Conservation (phyloP, 2,888 invertebrate genomes). For the Pogonocherus hispidulus region DNA sequence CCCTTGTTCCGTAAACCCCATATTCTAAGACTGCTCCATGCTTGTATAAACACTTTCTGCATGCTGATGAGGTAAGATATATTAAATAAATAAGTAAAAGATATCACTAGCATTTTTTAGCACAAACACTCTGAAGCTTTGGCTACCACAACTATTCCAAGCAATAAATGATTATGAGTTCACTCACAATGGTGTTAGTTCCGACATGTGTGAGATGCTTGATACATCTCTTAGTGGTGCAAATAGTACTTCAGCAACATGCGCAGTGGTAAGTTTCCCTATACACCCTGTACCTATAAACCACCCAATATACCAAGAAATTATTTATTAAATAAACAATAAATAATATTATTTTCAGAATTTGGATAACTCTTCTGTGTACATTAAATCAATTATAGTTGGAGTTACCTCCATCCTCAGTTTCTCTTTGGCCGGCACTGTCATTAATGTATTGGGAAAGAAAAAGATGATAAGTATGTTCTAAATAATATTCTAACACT, state of each 20-base stretch:
- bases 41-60: slow-evolving; percentile 8
- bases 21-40: slow-evolving; percentile 6
- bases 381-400: slow-evolving; percentile 22
- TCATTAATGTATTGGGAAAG: slow-evolving; percentile 15
- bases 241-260: not conserved
- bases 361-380: slow-evolving; percentile 24
- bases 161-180: slow-evolving; percentile 20
- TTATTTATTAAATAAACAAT: too few relatives aligned
- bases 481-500: not conserved
- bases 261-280: slow-evolving; percentile 12
- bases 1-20: slow-evolving; percentile 12
- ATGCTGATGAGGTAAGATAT: slow-evolving; percentile 11
- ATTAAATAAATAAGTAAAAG: not conserved
- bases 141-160: slow-evolving; percentile 24
- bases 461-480: slow-evolving; percentile 9
- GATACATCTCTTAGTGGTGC: not conserved
- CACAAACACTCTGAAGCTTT: slow-evolving; percentile 16
- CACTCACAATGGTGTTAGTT: slow-evolving; percentile 4
- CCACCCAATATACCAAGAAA: too few relatives aligned
- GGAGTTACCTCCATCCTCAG: slow-evolving; percentile 4
- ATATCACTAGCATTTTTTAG: not conserved
- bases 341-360: slow-evolving; percentile 24
- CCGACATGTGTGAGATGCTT: slow-evolving; percentile 15
- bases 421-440: slow-evolving; percentile 7
- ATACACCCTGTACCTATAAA: too few relatives aligned